These are phyloP conservation scores for Acanthiza pusilla DNA, from an alignment of 2,797 vertebrate genomes.

Conservation along the genomic window DNA sequence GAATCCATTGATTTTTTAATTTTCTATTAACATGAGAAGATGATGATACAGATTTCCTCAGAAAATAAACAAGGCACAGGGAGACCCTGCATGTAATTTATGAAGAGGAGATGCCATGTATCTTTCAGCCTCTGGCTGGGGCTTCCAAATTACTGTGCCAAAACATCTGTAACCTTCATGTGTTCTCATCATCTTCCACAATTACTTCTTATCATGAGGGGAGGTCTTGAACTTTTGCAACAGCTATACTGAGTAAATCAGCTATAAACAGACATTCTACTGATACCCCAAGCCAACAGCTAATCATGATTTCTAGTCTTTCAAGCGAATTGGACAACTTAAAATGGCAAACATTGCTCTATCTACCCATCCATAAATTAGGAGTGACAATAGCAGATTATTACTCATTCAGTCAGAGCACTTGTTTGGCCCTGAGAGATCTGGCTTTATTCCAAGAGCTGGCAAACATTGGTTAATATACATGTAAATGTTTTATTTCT, in stretches of 20 bases:
- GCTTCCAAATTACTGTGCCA: not conserved
- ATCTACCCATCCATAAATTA: slow-evolving; percentile 27
- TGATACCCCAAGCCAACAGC: not conserved
- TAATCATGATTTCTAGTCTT: slow-evolving; percentile 5
- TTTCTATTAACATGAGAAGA: not conserved
- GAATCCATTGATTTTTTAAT: not conserved
- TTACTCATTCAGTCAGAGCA: slow-evolving; percentile 19
- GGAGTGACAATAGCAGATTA: slow-evolving; percentile 39
- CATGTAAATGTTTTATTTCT: slow-evolving; percentile 65
- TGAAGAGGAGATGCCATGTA: not conserved
- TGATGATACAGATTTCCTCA: not conserved
- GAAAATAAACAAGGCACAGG: not conserved
- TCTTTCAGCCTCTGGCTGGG: not conserved
- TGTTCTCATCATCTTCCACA: not conserved
- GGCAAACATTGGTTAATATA: slow-evolving; percentile 58
- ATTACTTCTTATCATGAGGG: not conserved
- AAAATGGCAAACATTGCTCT: slow-evolving; percentile 27
- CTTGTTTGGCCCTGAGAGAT: slow-evolving; percentile 44
- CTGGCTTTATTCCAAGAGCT: slow-evolving; percentile 45
- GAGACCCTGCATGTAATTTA: not conserved
- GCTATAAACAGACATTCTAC: not conserved
- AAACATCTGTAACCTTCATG: slow-evolving; percentile 1
- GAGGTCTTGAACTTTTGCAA: slow-evolving; percentile 10
- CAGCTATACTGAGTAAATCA: slow-evolving; percentile 1
- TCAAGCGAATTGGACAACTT: slow-evolving; percentile 18